Percentiles rank a stretch among this genome's conserved stretches.
phyloP scores from a whole-genome alignment of 2,113 vertebrate species.

The Chrysochloris asiatica region DNA sequence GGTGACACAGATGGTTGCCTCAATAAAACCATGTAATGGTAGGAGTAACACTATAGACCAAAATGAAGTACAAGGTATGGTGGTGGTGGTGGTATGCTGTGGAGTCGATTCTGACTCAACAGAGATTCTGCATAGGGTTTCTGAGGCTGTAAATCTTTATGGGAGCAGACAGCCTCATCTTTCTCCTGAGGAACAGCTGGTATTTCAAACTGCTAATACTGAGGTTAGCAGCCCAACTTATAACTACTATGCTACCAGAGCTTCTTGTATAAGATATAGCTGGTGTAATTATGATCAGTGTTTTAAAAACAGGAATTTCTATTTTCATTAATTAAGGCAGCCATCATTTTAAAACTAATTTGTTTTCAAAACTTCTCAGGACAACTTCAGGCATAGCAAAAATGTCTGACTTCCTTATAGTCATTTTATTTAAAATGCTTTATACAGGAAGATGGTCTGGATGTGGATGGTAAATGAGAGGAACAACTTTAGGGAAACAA shows the following conservation, averaged over 20 bases:
- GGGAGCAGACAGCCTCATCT: too few relatives aligned
- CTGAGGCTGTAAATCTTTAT: too few relatives aligned
- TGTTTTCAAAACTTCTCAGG: constrained; percentile 24
- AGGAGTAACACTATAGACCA: background rate
- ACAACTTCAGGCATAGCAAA: constrained; percentile 10
- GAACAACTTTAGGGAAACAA: constrained; percentile 13
- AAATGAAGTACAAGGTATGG: background rate
- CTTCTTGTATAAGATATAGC: too few relatives aligned
- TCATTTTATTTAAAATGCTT: constrained; percentile 36
- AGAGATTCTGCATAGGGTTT: too few relatives aligned
- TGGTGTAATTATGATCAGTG: background rate
- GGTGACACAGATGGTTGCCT: background rate
- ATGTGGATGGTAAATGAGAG: background rate
- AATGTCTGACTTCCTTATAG: background rate
- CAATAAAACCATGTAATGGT: constrained; percentile 1
- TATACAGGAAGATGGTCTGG: background rate
- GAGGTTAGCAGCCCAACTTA: too few relatives aligned
- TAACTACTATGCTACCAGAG: too few relatives aligned
- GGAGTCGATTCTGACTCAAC: too few relatives aligned
- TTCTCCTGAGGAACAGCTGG: too few relatives aligned
- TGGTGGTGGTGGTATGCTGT: too few relatives aligned
- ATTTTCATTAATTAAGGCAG: constrained; percentile 32
- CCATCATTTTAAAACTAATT: background rate
- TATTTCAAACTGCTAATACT: too few relatives aligned
- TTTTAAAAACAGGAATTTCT: constrained; percentile 24